phyloP scores from a whole-genome alignment of 2,888 invertebrate species.

The Seira ritae region DNA sequence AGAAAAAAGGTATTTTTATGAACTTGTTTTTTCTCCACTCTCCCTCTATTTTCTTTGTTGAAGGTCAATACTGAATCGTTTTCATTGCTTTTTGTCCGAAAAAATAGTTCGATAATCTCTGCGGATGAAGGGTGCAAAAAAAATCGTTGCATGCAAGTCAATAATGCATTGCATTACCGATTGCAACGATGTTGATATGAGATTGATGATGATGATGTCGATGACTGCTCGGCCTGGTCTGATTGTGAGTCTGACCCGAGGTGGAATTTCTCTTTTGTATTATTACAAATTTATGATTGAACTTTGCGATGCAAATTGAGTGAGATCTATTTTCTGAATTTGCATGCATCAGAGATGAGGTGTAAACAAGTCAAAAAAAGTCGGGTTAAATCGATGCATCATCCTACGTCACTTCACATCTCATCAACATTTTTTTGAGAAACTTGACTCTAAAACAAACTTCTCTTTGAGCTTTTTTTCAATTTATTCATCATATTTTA shows the following conservation, averaged over 20 bases:
- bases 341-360: not conserved
- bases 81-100: not conserved
- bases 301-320: not conserved
- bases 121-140: not conserved
- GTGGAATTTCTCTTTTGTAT: not conserved
- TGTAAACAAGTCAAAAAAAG: not conserved
- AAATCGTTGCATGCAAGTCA: not conserved
- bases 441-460: too few species aligned
- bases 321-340: not conserved
- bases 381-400: not conserved
- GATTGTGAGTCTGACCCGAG: not conserved
- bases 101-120: constrained; percentile 25
- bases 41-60: constrained; percentile 43
- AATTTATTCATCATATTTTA: too few species aligned
- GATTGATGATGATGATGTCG: too few species aligned
- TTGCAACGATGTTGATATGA: too few species aligned
- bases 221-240: too few species aligned
- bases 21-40: not conserved
- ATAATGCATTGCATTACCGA: too few species aligned
- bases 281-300: not conserved
- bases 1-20: constrained; percentile 10
- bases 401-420: not conserved
- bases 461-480: too few species aligned
- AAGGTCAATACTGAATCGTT: constrained; percentile 40
- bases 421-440: too few species aligned